phyloP scores from a whole-genome alignment of 2,888 invertebrate species.

The Drosophila siamana region DNA sequence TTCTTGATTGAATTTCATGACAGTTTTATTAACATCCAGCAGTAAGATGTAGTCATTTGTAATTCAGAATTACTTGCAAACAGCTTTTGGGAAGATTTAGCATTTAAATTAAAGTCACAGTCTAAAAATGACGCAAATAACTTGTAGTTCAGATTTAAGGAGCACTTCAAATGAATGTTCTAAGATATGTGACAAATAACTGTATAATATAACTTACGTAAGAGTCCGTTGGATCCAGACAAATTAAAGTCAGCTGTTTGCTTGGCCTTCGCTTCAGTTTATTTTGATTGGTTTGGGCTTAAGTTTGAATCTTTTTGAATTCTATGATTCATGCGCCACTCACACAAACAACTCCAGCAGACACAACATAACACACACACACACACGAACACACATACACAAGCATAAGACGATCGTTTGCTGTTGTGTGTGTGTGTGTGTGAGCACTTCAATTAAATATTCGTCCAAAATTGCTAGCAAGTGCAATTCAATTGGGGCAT shows the following conservation, averaged over 20 bases:
- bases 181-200: not conserved
- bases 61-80: not conserved
- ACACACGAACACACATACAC: constrained; percentile 7
- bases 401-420: not conserved
- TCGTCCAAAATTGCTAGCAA: constrained; percentile 34
- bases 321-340: constrained; percentile 12
- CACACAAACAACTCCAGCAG: constrained; percentile 1
- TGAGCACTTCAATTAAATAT: constrained; percentile 40
- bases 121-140: too few relatives aligned
- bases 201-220: constrained; percentile 10
- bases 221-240: not conserved
- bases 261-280: constrained; percentile 4
- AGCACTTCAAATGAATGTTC: not conserved
- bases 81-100: too few relatives aligned
- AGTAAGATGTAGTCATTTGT: not conserved
- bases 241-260: constrained; percentile 2
- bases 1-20: not conserved
- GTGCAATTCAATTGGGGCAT: constrained; percentile 47
- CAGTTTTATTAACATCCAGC: not conserved
- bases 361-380: constrained; percentile 1
- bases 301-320: not conserved
- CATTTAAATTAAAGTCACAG: too few relatives aligned
- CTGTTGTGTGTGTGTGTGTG: not conserved
- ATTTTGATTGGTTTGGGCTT: constrained; percentile 1
- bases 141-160: too few relatives aligned